Base-by-base conservation (phyloP, 30 jellyfish, hydroid and myxozoan species). In the Mastigias papua region DNA sequence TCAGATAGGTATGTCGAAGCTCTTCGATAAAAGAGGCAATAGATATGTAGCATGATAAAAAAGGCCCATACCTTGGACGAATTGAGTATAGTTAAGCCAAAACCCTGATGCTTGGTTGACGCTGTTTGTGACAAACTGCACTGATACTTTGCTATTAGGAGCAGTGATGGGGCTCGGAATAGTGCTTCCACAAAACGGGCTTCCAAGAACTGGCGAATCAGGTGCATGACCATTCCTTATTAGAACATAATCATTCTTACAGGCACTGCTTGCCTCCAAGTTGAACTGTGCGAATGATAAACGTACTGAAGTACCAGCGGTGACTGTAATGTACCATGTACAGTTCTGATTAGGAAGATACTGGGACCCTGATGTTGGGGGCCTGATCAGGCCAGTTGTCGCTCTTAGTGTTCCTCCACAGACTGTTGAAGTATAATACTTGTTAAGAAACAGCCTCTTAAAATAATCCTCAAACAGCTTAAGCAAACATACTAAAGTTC, bases 121-220 rank as follows among this genome's bases (percentile, higher is more conserved):
- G 9, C 82, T 84, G 49, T 89, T 75, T 1, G 97, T 66, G 46
- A 89, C 90, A 81, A 89, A 89, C 70, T 75, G 89, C 1, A 89
- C 73, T 3, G 86, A 73, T 0, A 63, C 86, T 54, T 35, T 80
- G 60, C 54, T 80, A 80, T 79, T 76, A 21, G 65, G 13, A 32
- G 91, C 21, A 8, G 66, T 73, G 9, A 89, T 57, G 1, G 77
- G 57, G 6, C 70, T 25, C 0, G 93, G 93, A 0, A 22, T 28
- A 9, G 72, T 73, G 23, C 50, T 21, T 51, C 97, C 93, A 50
- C 97, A 89, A 28, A 27, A 74, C 2, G 89, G 87, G 11, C n/a
- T n/a, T n/a, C 90, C 93, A 23, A 89, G 73, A 27, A 89, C 28
- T 0, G 97, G 97, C 34, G 97, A 89, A 34, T 80, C 90, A 19